Evolutionary conservation across 2,888 invertebrate species (phyloP), one percentile per base, ranked within the genome.

Genomic region (Acanthacorydalis orientalis): DNA sequence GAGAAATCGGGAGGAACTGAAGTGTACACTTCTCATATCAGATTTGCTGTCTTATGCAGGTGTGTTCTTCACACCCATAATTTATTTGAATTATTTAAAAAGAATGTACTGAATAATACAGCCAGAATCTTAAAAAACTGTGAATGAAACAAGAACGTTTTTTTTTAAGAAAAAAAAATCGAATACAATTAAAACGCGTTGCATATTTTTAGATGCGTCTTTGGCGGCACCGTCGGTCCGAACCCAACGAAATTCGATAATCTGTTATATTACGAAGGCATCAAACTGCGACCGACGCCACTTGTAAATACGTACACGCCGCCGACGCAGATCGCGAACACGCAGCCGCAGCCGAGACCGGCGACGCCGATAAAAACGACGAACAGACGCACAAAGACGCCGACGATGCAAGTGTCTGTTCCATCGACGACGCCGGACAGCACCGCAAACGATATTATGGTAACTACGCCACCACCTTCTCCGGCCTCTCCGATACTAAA

Each of bases 171-270:
- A n/a, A n/a, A n/a, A n/a, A n/a, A 6, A 23, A 23, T 23, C 2
- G 23, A 23, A 23, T 23, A 2, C 23, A 6, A 23, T 23, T 23
- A 23, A 23, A 23, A 23, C 6, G 23, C 3, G 6, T 23, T 23
- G 23, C 6, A 23, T 23, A 49, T 53, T 58, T 61, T 33, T 59
- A 85, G 89, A 56, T 80, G 82, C 46, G 83, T 88, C 45, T 90
- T 88, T 61, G 90, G 88, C 12, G 80, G 80, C 9, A 78, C 77
- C 7, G 83, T 88, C 14, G 90, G 90, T 0, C 90, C 90, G 0
- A 86, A 83, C 61, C 74, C 77, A 0, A 67, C 79, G 52, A 80
- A 78, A 44, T 57, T 48, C 50, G 64, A 65, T 2, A 73, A 75
- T 48, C 68, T 69, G 0, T 74, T 75, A 54, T 78, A 73, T 65